Percentiles rank a stretch among this genome's conserved stretches.
phyloP scores from a whole-genome alignment of 2,888 invertebrate genomes.

The Hirudinaria manillensis region DNA sequence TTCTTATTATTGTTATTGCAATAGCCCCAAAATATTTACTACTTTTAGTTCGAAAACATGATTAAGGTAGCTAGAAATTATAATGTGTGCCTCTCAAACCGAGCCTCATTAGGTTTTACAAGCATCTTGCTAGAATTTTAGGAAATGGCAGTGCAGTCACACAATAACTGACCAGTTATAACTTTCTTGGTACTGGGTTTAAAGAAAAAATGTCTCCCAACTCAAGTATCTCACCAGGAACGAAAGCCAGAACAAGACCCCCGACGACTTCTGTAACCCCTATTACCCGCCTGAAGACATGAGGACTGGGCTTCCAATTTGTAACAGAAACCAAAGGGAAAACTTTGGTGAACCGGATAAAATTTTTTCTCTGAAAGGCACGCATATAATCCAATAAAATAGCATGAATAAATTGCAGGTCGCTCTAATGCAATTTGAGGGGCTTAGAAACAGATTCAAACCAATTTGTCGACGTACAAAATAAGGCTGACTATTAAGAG shows the following conservation, averaged over 20 bases:
- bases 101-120: too few species aligned
- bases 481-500: neutral
- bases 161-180: neutral
- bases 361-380: constrained; percentile 50
- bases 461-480: neutral
- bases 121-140: too few species aligned
- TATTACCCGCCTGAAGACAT: constrained; percentile 50
- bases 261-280: constrained; percentile 51
- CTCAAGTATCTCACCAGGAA: constrained; percentile 46
- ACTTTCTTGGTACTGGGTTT: neutral
- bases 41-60: neutral
- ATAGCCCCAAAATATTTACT: neutral
- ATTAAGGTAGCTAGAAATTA: neutral
- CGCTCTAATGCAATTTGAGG: constrained; percentile 1
- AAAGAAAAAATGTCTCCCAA: neutral
- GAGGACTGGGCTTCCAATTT: constrained; percentile 52
- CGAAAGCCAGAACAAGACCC: constrained; percentile 50
- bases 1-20: neutral
- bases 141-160: too few species aligned
- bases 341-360: constrained; percentile 51
- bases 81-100: too few species aligned
- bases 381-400: neutral
- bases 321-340: constrained; percentile 50
- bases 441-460: constrained; percentile 5
- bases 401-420: neutral